A percentile compares a stretch with the other conserved stretches of the same genome.
Conservation (phyloP, 2,797 vertebrate genomes). For the Acanthurus leucopareius region DNA sequence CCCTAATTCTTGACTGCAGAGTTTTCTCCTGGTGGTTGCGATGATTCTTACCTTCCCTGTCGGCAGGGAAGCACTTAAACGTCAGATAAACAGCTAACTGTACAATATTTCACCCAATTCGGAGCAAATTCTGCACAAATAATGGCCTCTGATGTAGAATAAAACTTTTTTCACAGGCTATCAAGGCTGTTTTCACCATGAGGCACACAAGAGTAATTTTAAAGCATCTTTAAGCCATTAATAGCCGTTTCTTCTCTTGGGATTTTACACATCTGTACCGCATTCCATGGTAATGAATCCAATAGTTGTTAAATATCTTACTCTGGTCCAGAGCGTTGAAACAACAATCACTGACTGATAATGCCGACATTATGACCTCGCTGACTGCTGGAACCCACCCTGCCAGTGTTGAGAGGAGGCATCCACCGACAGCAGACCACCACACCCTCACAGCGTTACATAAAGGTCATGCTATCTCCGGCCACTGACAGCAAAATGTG, state of each 20-base stretch:
- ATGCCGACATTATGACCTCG: not conserved
- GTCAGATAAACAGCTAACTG: constrained; percentile 13
- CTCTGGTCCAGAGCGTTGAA: not conserved
- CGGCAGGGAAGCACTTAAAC: not conserved
- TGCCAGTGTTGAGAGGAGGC: not conserved
- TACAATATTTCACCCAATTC: constrained; percentile 1
- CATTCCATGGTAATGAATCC: not conserved
- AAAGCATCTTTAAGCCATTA: constrained; percentile 2
- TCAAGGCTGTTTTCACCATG: not conserved
- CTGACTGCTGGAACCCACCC: not conserved
- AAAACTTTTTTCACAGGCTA: not conserved
- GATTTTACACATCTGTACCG: not conserved
- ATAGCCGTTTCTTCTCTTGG: not conserved
- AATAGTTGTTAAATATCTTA: not conserved
- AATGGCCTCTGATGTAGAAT: not conserved
- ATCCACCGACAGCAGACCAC: not conserved
- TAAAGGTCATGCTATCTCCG: not conserved
- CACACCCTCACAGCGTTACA: not conserved
- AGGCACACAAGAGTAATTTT: not conserved
- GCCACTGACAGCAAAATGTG: not conserved
- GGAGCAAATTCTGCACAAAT: not conserved
- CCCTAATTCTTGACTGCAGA: constrained; percentile 1
- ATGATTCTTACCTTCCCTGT: constrained; percentile 22
- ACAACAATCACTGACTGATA: not conserved
- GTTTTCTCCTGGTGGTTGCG: constrained; percentile 12